phyloP scores from a whole-genome alignment of 2,113 vertebrate genomes.

The Cyphomyrus discorhynchus region DNA sequence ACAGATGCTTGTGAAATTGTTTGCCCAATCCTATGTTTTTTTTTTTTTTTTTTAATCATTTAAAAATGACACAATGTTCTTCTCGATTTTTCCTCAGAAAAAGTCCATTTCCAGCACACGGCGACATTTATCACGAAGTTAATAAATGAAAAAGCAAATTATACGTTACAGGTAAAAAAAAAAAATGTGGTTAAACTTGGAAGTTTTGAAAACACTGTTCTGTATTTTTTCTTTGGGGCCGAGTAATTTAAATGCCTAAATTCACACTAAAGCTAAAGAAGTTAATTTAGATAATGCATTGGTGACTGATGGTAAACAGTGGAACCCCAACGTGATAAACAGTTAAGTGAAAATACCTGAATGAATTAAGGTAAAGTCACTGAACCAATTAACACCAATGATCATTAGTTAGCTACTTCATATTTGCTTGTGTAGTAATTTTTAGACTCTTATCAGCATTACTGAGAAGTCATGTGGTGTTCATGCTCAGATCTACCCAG shows the following conservation, averaged over 20 bases:
- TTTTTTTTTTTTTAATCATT: neutral
- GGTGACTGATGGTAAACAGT: neutral
- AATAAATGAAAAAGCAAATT: constrained; percentile 85
- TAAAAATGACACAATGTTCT: neutral
- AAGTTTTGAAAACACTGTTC: neutral
- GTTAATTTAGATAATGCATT: neutral
- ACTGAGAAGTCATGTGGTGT: neutral
- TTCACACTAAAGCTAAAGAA: neutral
- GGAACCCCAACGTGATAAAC: neutral
- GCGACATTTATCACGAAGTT: constrained; percentile 88
- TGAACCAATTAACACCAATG: neutral
- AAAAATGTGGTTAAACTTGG: neutral
- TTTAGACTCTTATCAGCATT: neutral
- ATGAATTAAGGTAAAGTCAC: neutral
- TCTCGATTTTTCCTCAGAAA: constrained; percentile 66
- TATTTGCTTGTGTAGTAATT: neutral
- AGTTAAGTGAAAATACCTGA: neutral
- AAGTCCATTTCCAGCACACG: constrained; percentile 97
- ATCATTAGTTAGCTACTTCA: neutral
- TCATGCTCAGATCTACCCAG: constrained; percentile 81
- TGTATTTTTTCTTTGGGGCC: neutral
- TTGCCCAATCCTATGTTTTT: neutral
- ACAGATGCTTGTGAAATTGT: neutral
- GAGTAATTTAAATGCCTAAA: neutral
- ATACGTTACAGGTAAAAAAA: constrained; percentile 85